These are phyloP conservation scores for Sebastes dallii DNA, from an alignment of 2,797 vertebrate genomes.

Conservation along the genomic window DNA sequence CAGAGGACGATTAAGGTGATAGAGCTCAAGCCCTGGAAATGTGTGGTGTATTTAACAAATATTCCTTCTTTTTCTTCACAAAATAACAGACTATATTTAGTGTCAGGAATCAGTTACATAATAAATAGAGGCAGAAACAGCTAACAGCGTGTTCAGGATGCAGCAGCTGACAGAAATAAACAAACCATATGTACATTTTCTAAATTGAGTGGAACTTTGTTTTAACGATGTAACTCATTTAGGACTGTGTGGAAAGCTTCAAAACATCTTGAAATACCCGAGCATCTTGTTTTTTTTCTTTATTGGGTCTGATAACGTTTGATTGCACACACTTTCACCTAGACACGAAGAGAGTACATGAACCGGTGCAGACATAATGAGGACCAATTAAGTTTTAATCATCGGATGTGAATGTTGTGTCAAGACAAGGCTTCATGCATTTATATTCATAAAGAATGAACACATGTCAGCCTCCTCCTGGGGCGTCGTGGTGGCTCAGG, in stretches of 20 bases:
- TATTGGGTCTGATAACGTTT: conserved; percentile 1
- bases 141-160: not conserved
- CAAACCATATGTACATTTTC: not conserved
- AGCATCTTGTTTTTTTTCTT: not conserved
- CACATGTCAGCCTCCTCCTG: not conserved
- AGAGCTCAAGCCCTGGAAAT: not conserved
- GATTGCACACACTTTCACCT: not conserved
- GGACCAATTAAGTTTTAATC: conserved; percentile 9
- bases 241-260: not conserved
- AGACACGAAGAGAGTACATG: not conserved
- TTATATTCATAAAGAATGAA: conserved; percentile 26
- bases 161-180: not conserved
- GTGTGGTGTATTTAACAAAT: not conserved
- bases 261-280: not conserved
- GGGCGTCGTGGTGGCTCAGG: conserved; percentile 8
- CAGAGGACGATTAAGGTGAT: conserved; percentile 7
- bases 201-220: not conserved
- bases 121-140: not conserved
- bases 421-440: conserved; percentile 23
- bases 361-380: not conserved
- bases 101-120: not conserved
- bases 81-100: not conserved
- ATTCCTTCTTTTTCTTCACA: not conserved
- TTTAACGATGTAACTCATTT: not conserved
- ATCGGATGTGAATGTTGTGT: conserved; percentile 6